phyloP scores from a whole-genome alignment of 2,113 vertebrate genomes.

The Donacobius atricapilla region DNA sequence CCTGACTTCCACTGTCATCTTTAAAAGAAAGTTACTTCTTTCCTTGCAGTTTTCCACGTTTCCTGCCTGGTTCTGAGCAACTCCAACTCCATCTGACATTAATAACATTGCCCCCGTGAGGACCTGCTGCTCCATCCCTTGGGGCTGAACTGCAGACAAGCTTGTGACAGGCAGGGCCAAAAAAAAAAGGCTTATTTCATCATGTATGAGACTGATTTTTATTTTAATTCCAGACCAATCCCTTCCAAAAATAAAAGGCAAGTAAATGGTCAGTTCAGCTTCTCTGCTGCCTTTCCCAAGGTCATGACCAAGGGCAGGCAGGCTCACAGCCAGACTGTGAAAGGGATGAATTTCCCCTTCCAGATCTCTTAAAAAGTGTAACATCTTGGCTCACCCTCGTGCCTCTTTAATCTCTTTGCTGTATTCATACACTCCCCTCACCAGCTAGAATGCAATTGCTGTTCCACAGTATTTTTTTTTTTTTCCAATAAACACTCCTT shows the following conservation, averaged over 20 bases:
- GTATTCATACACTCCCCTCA: neutral
- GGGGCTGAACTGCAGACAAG: neutral
- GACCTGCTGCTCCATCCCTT: neutral
- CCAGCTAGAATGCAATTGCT: neutral
- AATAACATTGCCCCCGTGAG: neutral
- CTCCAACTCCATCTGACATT: neutral
- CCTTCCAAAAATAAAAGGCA: slow-evolving; percentile 28
- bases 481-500: neutral
- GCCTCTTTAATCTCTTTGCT: slow-evolving; percentile 49
- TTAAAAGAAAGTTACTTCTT: neutral
- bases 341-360: slow-evolving; percentile 1
- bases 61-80: neutral
- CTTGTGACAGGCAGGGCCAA: neutral
- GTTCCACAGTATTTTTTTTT: neutral
- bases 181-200: neutral
- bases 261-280: slow-evolving; percentile 12
- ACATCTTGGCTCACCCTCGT: slow-evolving; percentile 38
- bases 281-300: neutral
- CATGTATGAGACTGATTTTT: neutral
- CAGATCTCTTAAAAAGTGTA: neutral
- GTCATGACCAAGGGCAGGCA: slow-evolving; percentile 28
- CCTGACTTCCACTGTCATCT: neutral
- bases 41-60: neutral
- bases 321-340: neutral
- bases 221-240: neutral